Evolutionary conservation across 2,888 invertebrate genomes (phyloP).

Genomic region (Microctonus brassicae): DNA sequence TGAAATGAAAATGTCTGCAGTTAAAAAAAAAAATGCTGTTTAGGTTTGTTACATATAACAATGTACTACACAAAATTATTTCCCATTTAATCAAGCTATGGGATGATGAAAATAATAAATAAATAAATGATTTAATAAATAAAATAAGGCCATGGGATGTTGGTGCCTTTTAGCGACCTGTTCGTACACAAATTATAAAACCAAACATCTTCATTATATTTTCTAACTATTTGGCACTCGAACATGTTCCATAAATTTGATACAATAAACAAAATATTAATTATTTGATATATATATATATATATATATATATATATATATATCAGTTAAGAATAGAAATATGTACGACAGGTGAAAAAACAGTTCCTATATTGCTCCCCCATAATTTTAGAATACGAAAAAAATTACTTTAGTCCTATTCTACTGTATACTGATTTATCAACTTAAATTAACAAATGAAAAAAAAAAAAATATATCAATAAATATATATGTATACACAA

Average conservation of each 20-base stretch:
- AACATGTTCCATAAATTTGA: neutral
- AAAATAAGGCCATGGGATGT: constrained; percentile 55
- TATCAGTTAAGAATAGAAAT: constrained; percentile 31
- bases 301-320: too few relatives aligned
- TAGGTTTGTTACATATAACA: constrained; percentile 11
- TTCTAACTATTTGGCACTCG: constrained; percentile 33
- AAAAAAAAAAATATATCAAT: constrained; percentile 26
- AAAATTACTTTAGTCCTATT: constrained; percentile 32
- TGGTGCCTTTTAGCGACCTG: constrained; percentile 67
- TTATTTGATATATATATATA: too few relatives aligned
- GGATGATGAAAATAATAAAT: constrained; percentile 19
- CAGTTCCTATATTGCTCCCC: constrained; percentile 65
- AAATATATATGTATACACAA: constrained; percentile 40
- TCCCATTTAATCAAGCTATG: constrained; percentile 13
- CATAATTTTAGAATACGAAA: constrained; percentile 42
- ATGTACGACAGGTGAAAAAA: constrained; percentile 63
- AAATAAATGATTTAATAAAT: constrained; percentile 29
- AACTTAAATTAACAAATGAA: constrained; percentile 27
- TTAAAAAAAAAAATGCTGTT: constrained; percentile 14
- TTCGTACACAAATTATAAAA: constrained; percentile 58
- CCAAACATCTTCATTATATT: constrained; percentile 25
- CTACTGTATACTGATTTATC: constrained; percentile 30
- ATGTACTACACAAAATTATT: neutral
- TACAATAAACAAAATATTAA: constrained; percentile 6
- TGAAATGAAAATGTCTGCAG: constrained; percentile 21